Base-by-base conservation (phyloP, 2,797 vertebrate genomes). In the Pipistrellus pygmaeus region DNA sequence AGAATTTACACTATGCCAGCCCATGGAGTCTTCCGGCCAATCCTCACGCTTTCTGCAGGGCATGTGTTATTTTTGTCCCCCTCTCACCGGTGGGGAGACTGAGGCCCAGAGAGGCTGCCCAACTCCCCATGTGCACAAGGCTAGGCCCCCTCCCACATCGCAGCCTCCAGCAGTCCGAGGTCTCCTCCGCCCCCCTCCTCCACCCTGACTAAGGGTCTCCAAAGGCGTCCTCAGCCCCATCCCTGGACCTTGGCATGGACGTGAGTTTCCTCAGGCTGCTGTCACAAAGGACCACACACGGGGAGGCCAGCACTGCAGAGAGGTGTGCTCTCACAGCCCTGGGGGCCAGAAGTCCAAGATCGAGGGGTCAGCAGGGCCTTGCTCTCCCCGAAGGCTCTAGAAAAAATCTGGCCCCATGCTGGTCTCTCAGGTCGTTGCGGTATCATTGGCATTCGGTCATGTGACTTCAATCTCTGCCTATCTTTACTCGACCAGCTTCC, bases 321-420 rank as follows among this genome's bases (percentile, higher is more conserved):
- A 53, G 0, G 0, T 30, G 17, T 2, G 13, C 48, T 60, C 21
- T 44, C 14, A 30, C 6, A 0, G 32, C 6, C 72, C 75, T 3
- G 1, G 51, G 90, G 32, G 51, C 51, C 51, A 1, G 25, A 35
- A 30, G 38, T 17, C 41, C 60, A 23, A 35, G 77, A 14, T 23
- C 35, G 27, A 73, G 23, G 60, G 0, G 5, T 64, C 17, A 1
- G 2, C 2, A 25, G 23, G 41, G 32, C 32, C 30, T 8, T 1
- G 17, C 25, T 73, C 11, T 21, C 48, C 44, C 60, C 1, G 0
- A 12, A 44, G 55, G 5, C 30, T 25, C 46, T 32, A 3, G 11
- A 25, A 21, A 5, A 44, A 57, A 48, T 14, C 1, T 0, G 10
- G 4, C 3, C 2, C 46, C 20, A 3, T 0, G 25, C 27, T n/a